A percentile compares a stretch with the other conserved stretches of the same genome.
Conservation (phyloP, 1,140 invertebrate species). For the Pogonomyrmex barbatus region DNA sequence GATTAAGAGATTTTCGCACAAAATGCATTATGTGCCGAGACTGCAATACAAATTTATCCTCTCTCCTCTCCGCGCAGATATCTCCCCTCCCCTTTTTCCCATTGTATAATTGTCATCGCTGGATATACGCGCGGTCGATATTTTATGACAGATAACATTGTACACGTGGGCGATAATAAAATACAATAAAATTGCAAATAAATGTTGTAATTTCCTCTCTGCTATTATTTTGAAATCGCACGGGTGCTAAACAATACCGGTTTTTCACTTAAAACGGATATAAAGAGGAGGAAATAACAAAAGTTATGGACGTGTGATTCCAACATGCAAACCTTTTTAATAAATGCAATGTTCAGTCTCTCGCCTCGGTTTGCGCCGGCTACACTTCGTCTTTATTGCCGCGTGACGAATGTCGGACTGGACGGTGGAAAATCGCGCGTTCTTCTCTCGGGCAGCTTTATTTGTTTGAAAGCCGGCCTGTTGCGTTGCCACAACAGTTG, state of each 20-base stretch:
- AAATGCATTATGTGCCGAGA: slow-evolving; percentile 42
- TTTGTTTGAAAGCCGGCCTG: slow-evolving; percentile 61
- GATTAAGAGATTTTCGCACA: slow-evolving; percentile 57
- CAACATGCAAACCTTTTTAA: background rate
- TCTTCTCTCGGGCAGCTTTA: slow-evolving; percentile 41
- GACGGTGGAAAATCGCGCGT: slow-evolving; percentile 44
- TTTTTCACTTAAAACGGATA: background rate
- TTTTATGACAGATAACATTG: background rate
- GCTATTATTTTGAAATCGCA: background rate
- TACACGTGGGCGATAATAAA: background rate
- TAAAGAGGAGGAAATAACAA: background rate
- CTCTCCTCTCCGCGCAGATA: background rate
- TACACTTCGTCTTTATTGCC: slow-evolving; percentile 31
- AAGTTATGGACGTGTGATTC: background rate
- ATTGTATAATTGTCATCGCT: slow-evolving; percentile 24
- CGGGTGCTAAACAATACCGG: background rate
- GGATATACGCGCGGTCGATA: background rate
- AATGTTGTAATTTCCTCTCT: background rate
- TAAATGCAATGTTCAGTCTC: background rate
- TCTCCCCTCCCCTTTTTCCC: too few species aligned
- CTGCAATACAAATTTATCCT: slow-evolving; percentile 18
- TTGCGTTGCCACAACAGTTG: slow-evolving; percentile 65
- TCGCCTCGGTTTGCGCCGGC: slow-evolving; percentile 10
- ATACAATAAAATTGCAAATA: slow-evolving; percentile 14
- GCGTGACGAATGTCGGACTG: slow-evolving; percentile 21